These are phyloP conservation scores for Mustela nigripes DNA, from an alignment of 2,113 vertebrate species.

Conservation along the genomic window DNA sequence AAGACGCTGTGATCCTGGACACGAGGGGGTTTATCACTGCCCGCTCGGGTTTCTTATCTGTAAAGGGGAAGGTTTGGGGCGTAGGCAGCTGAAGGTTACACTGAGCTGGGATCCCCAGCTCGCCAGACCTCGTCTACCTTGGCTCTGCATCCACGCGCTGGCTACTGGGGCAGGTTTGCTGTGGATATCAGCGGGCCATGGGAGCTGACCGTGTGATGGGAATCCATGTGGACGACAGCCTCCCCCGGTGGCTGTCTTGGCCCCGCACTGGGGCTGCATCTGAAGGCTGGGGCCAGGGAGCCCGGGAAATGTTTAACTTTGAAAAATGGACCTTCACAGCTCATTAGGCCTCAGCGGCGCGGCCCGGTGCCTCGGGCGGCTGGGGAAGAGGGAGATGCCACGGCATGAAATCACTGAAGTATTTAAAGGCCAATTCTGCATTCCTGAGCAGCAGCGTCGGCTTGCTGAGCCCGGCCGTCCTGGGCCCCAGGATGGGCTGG, in stretches of 20 bases:
- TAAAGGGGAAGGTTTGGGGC: background rate
- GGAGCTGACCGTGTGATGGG: rapidly evolving
- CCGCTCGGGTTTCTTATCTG: background rate
- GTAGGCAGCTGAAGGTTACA: rapidly evolving
- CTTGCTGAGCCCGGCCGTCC: background rate
- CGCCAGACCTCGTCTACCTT: rapidly evolving
- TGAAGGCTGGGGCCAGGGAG: background rate
- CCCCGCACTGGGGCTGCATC: background rate
- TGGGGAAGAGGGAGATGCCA: background rate
- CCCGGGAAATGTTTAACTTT: constrained; percentile 74
- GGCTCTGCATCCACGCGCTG: rapidly evolving
- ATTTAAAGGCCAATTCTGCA: constrained; percentile 61
- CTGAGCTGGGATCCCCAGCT: background rate
- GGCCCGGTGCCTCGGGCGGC: background rate
- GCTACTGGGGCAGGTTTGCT: background rate
- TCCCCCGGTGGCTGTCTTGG: background rate
- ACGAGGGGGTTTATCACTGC: no score
- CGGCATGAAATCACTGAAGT: constrained; percentile 23
- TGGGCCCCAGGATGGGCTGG: background rate
- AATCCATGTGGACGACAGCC: rapidly evolving
- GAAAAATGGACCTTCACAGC: constrained; percentile 80
- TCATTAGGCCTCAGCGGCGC: constrained; percentile 56
- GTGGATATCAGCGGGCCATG: rapidly evolving
- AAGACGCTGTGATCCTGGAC: background rate
- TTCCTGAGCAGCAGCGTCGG: background rate